phyloP scores from a whole-genome alignment of 2,797 vertebrate genomes.

The Amblyraja radiata region DNA sequence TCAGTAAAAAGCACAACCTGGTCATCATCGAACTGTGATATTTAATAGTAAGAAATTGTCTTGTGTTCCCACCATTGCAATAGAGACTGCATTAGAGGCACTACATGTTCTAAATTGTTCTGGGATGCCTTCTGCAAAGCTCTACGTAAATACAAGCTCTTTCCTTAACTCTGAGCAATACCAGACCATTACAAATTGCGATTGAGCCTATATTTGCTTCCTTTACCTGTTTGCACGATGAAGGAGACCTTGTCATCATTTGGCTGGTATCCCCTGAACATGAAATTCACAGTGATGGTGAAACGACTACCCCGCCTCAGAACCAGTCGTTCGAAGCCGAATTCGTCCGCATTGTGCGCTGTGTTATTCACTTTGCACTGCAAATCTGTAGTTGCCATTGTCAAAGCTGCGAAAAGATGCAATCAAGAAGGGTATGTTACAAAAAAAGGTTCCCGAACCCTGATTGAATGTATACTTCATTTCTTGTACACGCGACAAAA shows the following conservation, averaged over 20 bases:
- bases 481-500: neutral
- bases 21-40: no score
- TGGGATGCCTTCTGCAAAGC: neutral
- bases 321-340: conserved; percentile 65
- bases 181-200: neutral
- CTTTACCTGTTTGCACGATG: conserved; percentile 64
- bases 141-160: neutral
- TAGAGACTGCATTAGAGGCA: neutral
- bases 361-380: conserved; percentile 69
- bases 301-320: conserved; percentile 80
- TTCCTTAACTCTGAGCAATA: neutral
- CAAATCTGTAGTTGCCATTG: conserved; percentile 68
- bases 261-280: conserved; percentile 63
- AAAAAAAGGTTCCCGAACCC: neutral
- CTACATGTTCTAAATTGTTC: neutral
- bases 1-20: no score
- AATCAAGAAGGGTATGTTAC: neutral
- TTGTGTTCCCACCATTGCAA: neutral
- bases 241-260: conserved; percentile 64
- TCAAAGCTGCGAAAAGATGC: conserved; percentile 57
- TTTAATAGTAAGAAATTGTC: neutral
- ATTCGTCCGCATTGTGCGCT: conserved; percentile 69
- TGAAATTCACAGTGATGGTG: conserved; percentile 64
- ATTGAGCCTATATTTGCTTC: neutral
- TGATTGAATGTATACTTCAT: neutral